Base-by-base conservation (phyloP, 2,888 invertebrate genomes). In the Cheilosia grossa region DNA sequence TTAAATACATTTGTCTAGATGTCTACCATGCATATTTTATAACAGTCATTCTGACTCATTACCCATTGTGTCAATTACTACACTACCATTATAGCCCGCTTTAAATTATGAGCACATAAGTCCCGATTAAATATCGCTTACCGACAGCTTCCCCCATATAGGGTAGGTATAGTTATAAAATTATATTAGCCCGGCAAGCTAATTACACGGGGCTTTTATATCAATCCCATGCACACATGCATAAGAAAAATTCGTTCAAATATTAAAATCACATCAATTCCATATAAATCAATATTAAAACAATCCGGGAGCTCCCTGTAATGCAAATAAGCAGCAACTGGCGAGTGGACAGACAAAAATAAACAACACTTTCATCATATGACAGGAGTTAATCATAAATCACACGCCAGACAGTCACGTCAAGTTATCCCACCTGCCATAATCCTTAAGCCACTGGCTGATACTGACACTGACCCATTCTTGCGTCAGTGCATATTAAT, bases 251-350 rank as follows among this genome's bases (percentile, higher is more conserved):
- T 72, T 49, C 70, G 81, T 85, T 85, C 61, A 81, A 85, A 75
- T 85, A 85, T 85, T 85, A 81, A 85, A 85, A 85, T 85, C 75
- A 61, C 75, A 85, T 75, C 81, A 75, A 78, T 85, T 85, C 17
- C 75, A 83, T 80, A 75, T 80, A 75, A 80, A 80, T 83, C 80
- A 81, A 81, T 85, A 81, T 81, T 75, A 40, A 70, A 80, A 37
- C 13, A 37, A 13, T 33, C 56, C 58, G 5, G 10, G 13, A 47
- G 47, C 66, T 27, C 13, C 6, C n/a, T 21, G 53, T 47, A 47
- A 54, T 44, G 51, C 47, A 69, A 63, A 73, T 73, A 74, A 13
- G 40, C 9, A 40, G n/a, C 54, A 19, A 74, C 24, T 47, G 21
- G 15, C 69, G 53, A 13, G 17, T 42, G 53, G 33, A 15, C n/a